phyloP scores from a whole-genome alignment of 2,113 vertebrate genomes.

The Glaucidium brasilianum region DNA sequence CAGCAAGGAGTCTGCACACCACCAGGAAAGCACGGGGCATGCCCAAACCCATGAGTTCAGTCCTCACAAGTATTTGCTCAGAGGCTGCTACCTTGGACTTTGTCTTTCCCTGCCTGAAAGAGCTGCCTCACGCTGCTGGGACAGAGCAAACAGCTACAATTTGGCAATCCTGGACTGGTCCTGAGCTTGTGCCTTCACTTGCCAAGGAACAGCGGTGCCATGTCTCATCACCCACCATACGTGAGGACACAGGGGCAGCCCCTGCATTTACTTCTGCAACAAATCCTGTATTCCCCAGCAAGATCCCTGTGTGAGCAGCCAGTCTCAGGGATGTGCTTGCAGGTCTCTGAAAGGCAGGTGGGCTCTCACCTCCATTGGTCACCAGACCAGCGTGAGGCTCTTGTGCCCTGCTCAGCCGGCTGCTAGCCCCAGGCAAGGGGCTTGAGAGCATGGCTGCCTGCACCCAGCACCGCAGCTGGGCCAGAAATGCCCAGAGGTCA shows the following conservation, averaged over 20 bases:
- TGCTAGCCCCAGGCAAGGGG: not conserved
- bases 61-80: not conserved
- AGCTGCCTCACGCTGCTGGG: accelerated
- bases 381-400: accelerated
- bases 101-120: not conserved
- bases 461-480: not conserved
- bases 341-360: not conserved
- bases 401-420: not conserved
- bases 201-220: not conserved
- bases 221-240: accelerated
- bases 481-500: not conserved
- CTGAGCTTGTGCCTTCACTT: not conserved
- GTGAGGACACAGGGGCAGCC: accelerated
- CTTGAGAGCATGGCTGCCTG: not conserved
- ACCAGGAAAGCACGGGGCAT: accelerated
- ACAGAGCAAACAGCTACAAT: not conserved
- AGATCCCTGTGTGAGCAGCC: not conserved
- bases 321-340: not conserved
- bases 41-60: not conserved
- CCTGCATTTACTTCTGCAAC: not conserved
- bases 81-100: not conserved
- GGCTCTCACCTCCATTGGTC: not conserved
- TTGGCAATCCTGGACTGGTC: not conserved
- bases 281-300: too few relatives aligned
- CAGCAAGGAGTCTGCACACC: not conserved